A percentile compares a stretch with the other conserved stretches of the same genome.
Evolutionary conservation across 2,113 vertebrate genomes (phyloP).

Genomic region (Python bivittatus): DNA sequence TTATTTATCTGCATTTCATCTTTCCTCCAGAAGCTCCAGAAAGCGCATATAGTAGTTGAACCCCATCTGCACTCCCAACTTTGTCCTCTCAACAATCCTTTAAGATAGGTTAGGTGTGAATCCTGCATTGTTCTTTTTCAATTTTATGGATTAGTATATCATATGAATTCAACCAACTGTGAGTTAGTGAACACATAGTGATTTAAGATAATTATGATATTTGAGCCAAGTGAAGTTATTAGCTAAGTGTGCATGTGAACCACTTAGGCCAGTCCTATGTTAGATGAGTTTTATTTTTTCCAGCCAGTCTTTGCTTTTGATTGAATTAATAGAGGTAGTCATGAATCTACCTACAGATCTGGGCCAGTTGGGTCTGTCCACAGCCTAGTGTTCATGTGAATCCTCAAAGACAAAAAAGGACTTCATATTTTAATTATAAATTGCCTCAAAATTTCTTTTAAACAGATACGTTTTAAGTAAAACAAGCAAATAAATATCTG

Average conservation of each 20-base stretch:
- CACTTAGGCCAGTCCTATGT: background rate
- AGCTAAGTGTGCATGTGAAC: background rate
- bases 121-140: background rate
- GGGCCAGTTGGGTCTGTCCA: background rate
- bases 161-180: background rate
- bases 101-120: background rate
- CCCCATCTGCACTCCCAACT: background rate
- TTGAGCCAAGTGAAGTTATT: background rate
- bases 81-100: background rate
- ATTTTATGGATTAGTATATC: background rate
- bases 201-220: background rate
- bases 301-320: background rate
- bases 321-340: background rate
- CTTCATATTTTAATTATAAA: background rate
- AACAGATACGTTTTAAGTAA: background rate
- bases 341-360: background rate
- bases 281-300: background rate
- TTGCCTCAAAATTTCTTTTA: background rate
- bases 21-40: background rate
- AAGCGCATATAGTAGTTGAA: background rate
- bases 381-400: background rate
- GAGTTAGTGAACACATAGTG: background rate
- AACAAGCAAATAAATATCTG: background rate
- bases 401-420: background rate
- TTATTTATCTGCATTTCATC: background rate